These are phyloP conservation scores for Pempheris klunzingeri DNA, from an alignment of 2,797 vertebrate genomes.

Conservation along the genomic window DNA sequence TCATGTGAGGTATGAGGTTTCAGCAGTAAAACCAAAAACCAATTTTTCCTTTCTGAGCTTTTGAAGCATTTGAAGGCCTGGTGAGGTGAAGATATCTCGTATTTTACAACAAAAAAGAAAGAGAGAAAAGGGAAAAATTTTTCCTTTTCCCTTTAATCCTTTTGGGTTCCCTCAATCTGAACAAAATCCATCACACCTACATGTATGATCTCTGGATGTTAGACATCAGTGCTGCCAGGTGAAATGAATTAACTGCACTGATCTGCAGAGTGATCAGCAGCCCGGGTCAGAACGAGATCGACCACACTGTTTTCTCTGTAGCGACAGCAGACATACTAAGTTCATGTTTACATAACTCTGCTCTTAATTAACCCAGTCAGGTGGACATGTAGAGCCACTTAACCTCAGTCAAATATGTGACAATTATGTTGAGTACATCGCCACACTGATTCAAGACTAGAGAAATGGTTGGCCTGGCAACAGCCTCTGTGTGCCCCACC, in stretches of 20 bases:
- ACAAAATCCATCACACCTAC: background rate
- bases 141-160: background rate
- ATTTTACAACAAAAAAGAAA: background rate
- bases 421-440: background rate
- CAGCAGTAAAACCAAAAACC: background rate
- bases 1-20: background rate
- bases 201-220: background rate
- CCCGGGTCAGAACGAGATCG: background rate
- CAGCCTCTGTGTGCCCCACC: constrained; percentile 22
- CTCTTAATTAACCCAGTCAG: constrained; percentile 3
- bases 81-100: background rate
- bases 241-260: background rate
- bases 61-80: background rate
- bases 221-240: background rate
- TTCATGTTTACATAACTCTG: constrained; percentile 11
- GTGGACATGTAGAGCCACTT: constrained; percentile 2
- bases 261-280: background rate
- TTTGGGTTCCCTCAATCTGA: background rate
- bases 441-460: constrained; percentile 20
- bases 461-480: constrained; percentile 60
- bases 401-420: background rate
- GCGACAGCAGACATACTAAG: background rate
- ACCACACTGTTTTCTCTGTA: background rate
- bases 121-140: background rate
- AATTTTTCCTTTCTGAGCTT: background rate